Base-by-base conservation (phyloP, 2,113 vertebrate species). In the Abramis brama region DNA sequence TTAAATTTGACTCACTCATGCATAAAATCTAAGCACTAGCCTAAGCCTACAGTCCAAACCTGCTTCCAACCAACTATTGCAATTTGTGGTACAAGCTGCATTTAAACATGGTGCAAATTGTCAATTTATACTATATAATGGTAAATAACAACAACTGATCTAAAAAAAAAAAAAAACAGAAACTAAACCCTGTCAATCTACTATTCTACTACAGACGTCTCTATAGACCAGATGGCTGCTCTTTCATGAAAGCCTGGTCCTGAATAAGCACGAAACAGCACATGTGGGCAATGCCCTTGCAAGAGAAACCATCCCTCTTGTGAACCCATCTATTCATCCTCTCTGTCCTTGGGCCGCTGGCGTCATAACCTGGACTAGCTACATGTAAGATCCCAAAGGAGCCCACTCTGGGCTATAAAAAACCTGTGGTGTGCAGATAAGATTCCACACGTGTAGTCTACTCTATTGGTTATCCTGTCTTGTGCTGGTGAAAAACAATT, bases 321-420 rank as follows among this genome's bases (percentile, higher is more conserved):
- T 12, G 39, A 66, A 80, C 64, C 39, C 60, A 78, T 25, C 43
- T 43, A 82, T 66, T 82, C 45, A 52, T 82, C 62, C 52, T 36
- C 17, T 50, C 62, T 70, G 79, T 82, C 79, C 79, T 82, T 82
- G 79, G 79, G 17, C 62, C 5, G 6, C 25, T 70, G 62, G 43
- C 62, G 3, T 82, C 79, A 70, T 70, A 82, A 50, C 79, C 60
- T 30, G 11, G 45, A 70, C 60, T 15, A 80, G 59, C 36, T 64
- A 66, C 79, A 80, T 66, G 59, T 64, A 21, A 80, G 39, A 66
- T 80, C 79, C 79, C 79, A 19, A 23, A 33, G 64, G 79, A 82
- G 50, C 17, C 45, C 45, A 33, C 21, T 82, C 27, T 52, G 17
- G 25, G 62, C 79, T 82, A 70, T 33, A 82, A 68, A 33, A 82